Conservation (phyloP, 2,113 vertebrate genomes). For the Oncorhynchus keta region DNA sequence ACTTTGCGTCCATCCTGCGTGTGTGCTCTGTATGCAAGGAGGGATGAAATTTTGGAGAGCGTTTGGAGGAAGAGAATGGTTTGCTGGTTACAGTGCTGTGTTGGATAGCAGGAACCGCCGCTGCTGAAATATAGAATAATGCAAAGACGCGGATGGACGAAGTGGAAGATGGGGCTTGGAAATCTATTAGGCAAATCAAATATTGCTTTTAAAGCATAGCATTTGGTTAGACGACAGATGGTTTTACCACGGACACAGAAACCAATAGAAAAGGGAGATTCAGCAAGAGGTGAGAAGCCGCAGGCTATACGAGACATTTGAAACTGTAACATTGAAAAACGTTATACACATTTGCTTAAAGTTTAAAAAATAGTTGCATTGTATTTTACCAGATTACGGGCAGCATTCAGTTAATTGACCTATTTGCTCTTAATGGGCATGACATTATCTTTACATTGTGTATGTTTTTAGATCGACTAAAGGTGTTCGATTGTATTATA, state of each 20-base stretch:
- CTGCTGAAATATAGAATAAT: slow-evolving; percentile 43
- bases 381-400: background rate
- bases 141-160: slow-evolving; percentile 50
- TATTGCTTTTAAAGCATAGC: background rate
- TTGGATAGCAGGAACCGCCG: slow-evolving; percentile 65
- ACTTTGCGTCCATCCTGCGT: slow-evolving; percentile 34
- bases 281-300: slow-evolving; percentile 60
- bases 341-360: slow-evolving; percentile 49
- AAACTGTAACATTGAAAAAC: slow-evolving; percentile 39
- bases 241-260: slow-evolving; percentile 31
- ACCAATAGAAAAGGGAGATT: slow-evolving; percentile 23
- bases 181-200: too few relatives aligned
- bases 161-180: slow-evolving; percentile 12
- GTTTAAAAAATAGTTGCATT: slow-evolving; percentile 8
- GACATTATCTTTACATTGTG: slow-evolving; percentile 20
- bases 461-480: background rate
- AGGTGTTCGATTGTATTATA: slow-evolving; percentile 47
- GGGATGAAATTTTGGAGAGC: slow-evolving; percentile 12
- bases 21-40: slow-evolving; percentile 51
- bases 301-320: slow-evolving; percentile 30
- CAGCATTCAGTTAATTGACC: background rate
- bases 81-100: slow-evolving; percentile 45
- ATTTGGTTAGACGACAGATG: slow-evolving; percentile 20
- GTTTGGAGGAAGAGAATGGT: slow-evolving; percentile 66
- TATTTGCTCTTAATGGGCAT: background rate